Base-by-base conservation (phyloP, 2,888 invertebrate species). In the Pachliopta kotzebuea region DNA sequence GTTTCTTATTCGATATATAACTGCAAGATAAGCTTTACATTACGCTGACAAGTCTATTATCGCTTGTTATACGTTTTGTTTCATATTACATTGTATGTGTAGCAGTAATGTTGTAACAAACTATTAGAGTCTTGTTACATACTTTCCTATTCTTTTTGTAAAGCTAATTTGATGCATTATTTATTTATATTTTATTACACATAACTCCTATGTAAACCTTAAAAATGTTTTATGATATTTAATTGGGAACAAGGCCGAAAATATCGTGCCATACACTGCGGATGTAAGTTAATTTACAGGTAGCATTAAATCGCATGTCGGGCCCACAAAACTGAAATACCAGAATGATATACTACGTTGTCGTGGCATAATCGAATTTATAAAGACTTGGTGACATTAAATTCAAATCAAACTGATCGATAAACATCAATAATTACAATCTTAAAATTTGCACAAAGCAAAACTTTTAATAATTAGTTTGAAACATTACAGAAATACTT, bases 281-380 rank as follows among this genome's bases (percentile, higher is more conserved):
- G 60, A 50, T 50, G 17, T 21, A 50, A 60, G 56, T 56, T 54
- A 65, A 64, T 60, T 65, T 60, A 53, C 65, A 60, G 56, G 52
- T 60, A 37, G 56, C 60, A 57, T 65, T 57, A 60, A 53, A 60
- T 65, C 37, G 60, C 60, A 29, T 57, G 60, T 54, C 54, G 42
- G 49, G 31, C 31, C 31, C 52, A 37, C 29, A 42, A 54, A 60
- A 37, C 55, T 50, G 31, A 60, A 63, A 60, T n/a, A 31, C 31
- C 59, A 49, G 23, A 49, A 58, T 56, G 49, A 60, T 56, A 57
- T 37, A 63, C 24, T 58, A 31, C 37, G 7, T 31, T 21, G 8
- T 18, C 18, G n/a, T 49, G 52, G n/a, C 4, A 11, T 23, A 49
- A 55, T 56, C 45, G 37, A 49, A 53, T 60, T 60, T 53, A 55